Percentiles rank a stretch among this genome's conserved stretches.
Conservation (phyloP, 2,888 invertebrate species). For the Machimus atricapillus region DNA sequence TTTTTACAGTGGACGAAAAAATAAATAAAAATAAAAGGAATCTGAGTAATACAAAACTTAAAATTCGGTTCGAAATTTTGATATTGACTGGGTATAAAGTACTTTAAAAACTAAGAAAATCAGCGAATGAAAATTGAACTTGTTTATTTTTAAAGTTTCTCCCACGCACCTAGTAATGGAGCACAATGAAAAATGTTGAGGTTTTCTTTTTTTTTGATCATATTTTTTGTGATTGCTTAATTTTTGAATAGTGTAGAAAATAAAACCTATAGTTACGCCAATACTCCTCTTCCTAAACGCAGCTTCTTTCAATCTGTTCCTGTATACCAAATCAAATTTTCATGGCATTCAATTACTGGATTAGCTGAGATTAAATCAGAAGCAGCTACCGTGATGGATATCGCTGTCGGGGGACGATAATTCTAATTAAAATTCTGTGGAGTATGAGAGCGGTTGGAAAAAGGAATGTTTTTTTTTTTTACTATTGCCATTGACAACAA, state of each 20-base stretch:
- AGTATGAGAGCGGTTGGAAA: not conserved
- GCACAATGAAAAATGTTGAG: too few relatives aligned
- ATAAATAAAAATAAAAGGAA: too few relatives aligned
- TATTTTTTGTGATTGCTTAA: too few relatives aligned
- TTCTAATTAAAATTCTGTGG: conserved; percentile 23
- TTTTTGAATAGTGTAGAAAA: not conserved
- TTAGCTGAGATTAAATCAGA: conserved; percentile 16
- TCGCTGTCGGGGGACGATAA: not conserved
- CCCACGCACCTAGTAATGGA: too few relatives aligned
- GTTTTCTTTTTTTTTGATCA: too few relatives aligned
- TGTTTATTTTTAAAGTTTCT: too few relatives aligned
- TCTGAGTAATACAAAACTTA: too few relatives aligned
- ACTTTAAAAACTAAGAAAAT: too few relatives aligned
- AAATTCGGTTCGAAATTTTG: too few relatives aligned
- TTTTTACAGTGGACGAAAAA: too few relatives aligned
- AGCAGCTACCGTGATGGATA: conserved; percentile 9
- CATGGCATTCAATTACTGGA: conserved; percentile 9
- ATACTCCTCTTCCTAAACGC: not conserved
- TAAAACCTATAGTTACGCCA: not conserved
- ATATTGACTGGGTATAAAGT: too few relatives aligned
- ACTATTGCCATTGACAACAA: not conserved
- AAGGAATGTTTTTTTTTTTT: not conserved
- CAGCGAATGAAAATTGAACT: too few relatives aligned
- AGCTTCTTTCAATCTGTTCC: not conserved
- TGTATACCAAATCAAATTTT: not conserved